phyloP scores from a whole-genome alignment of 2,797 vertebrate genomes.

The Hippopotamyrus pictus region DNA sequence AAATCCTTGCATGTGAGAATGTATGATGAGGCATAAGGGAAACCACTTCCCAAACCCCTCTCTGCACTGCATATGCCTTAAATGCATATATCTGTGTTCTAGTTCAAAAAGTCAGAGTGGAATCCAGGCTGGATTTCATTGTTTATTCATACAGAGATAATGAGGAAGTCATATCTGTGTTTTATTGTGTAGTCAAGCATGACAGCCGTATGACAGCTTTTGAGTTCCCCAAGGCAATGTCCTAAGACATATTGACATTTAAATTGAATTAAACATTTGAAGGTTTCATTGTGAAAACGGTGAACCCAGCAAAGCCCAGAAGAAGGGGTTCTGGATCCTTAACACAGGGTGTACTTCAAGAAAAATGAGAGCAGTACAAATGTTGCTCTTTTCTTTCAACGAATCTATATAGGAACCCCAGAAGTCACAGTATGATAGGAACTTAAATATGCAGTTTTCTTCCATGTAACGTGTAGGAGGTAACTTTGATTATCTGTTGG shows the following conservation, averaged over 20 bases:
- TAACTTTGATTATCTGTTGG: neutral
- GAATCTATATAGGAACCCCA: neutral
- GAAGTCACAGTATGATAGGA: neutral
- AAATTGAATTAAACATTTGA: neutral
- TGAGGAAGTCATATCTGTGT: neutral
- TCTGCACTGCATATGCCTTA: neutral
- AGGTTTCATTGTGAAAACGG: neutral
- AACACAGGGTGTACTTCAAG: neutral
- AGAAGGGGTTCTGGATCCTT: neutral
- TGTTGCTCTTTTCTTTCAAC: neutral
- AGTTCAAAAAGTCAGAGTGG: constrained; percentile 17
- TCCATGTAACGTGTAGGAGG: neutral
- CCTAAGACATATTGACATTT: neutral
- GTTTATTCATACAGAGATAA: neutral
- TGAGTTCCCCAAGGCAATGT: neutral
- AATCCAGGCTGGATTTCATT: constrained; percentile 19
- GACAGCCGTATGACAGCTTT: neutral
- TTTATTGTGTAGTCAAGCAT: neutral
- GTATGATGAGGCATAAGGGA: neutral
- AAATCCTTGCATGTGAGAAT: neutral
- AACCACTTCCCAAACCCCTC: neutral
- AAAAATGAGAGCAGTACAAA: neutral
- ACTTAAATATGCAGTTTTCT: neutral
- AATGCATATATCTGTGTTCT: neutral
- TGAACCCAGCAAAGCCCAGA: neutral